A percentile compares a stretch with the other conserved stretches of the same genome.
phyloP scores from a whole-genome alignment of 2,113 vertebrate species.

The Pomatostomus ruficeps region DNA sequence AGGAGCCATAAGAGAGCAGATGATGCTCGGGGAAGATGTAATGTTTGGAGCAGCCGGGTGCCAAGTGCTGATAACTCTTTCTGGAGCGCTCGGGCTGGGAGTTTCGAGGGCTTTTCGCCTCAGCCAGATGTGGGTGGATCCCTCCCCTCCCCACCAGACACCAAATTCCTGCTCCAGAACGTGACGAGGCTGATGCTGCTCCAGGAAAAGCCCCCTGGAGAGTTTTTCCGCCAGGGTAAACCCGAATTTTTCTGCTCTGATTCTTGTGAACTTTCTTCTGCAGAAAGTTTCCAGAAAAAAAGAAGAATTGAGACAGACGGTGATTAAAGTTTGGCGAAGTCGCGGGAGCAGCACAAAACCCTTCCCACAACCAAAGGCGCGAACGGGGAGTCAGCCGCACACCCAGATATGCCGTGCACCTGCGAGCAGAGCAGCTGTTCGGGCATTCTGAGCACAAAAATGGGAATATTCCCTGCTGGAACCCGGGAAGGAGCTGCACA shows the following conservation, averaged over 20 bases:
- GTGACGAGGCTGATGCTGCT: background rate
- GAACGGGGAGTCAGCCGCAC: background rate
- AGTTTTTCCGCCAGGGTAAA: background rate
- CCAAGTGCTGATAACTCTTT: background rate
- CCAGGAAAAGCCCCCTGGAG: background rate
- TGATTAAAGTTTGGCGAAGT: background rate
- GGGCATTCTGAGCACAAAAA: background rate
- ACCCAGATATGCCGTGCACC: background rate
- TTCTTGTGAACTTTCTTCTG: background rate
- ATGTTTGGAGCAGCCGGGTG: background rate
- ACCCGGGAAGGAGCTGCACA: background rate
- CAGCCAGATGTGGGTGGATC: conserved; percentile 28
- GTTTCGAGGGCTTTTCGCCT: background rate
- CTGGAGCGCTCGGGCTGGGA: background rate
- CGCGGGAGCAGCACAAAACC: background rate
- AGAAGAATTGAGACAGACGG: accelerated
- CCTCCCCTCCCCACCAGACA: background rate
- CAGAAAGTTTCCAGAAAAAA: background rate
- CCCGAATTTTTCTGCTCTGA: background rate
- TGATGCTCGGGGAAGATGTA: background rate
- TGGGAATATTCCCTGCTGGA: background rate
- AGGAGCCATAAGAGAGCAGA: background rate
- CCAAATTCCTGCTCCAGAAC: background rate
- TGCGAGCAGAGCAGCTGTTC: background rate
- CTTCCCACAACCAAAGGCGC: background rate